phyloP scores from a whole-genome alignment of 2,113 vertebrate species.

The Nyctereutes procyonoides region DNA sequence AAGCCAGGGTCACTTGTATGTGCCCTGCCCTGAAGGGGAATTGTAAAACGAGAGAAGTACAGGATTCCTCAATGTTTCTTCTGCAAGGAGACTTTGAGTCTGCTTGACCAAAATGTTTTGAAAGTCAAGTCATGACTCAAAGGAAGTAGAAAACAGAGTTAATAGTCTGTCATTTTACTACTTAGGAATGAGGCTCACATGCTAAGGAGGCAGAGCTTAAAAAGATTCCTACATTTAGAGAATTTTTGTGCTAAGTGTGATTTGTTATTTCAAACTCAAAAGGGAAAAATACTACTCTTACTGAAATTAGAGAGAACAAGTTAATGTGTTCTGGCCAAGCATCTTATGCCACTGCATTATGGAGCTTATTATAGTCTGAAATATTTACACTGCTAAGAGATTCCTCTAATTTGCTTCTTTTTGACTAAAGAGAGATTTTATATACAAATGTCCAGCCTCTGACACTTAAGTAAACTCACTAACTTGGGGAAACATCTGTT shows the following conservation, averaged over 20 bases:
- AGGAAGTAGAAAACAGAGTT: constrained; percentile 87
- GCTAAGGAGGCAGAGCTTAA: constrained; percentile 80
- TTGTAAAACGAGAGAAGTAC: constrained; percentile 88
- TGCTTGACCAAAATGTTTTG: constrained; percentile 92
- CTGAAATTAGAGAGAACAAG: constrained; percentile 79
- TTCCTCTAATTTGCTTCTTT: constrained; percentile 90
- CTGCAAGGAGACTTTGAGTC: constrained; percentile 88
- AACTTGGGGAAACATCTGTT: constrained; percentile 85
- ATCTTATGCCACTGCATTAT: constrained; percentile 81
- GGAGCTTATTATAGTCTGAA: constrained; percentile 90
- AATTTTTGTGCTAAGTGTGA: constrained; percentile 83
- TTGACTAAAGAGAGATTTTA: constrained; percentile 85
- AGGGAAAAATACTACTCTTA: constrained; percentile 81
- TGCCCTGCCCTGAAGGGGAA: constrained; percentile 93
- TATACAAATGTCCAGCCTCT: constrained; percentile 85
- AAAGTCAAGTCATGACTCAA: constrained; percentile 89
- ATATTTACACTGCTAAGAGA: constrained; percentile 90
- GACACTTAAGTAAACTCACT: constrained; percentile 88
- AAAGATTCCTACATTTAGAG: constrained; percentile 87
- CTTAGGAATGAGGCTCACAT: constrained; percentile 76
- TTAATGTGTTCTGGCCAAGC: constrained; percentile 76
- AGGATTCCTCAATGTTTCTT: constrained; percentile 88
- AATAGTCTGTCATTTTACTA: constrained; percentile 86
- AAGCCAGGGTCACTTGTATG: constrained; percentile 92
- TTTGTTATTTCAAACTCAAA: constrained; percentile 75